Percentiles rank a stretch among this genome's conserved stretches.
phyloP scores from a whole-genome alignment of 2,797 vertebrate genomes.

The Halcyon chelicuti region DNA sequence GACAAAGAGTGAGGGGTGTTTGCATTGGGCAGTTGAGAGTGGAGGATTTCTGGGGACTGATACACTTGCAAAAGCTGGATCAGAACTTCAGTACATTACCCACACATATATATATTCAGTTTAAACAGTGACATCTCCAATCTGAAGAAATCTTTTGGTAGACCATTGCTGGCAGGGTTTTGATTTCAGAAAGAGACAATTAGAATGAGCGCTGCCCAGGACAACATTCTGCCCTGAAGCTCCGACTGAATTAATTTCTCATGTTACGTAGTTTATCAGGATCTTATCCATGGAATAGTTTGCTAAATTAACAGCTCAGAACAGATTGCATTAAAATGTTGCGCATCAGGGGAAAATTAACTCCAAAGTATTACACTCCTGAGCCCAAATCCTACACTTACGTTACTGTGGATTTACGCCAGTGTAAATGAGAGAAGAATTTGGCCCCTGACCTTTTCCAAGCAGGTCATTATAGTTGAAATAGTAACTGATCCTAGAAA shows the following conservation, averaged over 20 bases:
- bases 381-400: conserved; percentile 20
- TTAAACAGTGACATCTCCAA: background rate
- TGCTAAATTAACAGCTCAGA: conserved; percentile 30
- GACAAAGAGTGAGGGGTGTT: background rate
- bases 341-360: background rate
- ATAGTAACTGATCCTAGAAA: conserved; percentile 74
- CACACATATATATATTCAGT: background rate
- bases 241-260: background rate
- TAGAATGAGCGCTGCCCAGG: background rate
- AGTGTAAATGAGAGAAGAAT: conserved; percentile 70
- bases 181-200: background rate
- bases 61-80: background rate
- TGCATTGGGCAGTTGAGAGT: background rate
- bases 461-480: conserved; percentile 67
- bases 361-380: background rate
- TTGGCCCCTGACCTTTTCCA: conserved; percentile 59
- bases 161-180: background rate
- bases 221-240: background rate
- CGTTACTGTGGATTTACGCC: conserved; percentile 60
- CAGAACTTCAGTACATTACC: background rate
- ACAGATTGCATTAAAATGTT: background rate
- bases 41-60: background rate
- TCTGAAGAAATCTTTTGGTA: conserved; percentile 3
- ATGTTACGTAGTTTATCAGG: background rate
- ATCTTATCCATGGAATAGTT: background rate